phyloP scores from a whole-genome alignment of 2,888 invertebrate species.

The Carpatolechia fugitivella region DNA sequence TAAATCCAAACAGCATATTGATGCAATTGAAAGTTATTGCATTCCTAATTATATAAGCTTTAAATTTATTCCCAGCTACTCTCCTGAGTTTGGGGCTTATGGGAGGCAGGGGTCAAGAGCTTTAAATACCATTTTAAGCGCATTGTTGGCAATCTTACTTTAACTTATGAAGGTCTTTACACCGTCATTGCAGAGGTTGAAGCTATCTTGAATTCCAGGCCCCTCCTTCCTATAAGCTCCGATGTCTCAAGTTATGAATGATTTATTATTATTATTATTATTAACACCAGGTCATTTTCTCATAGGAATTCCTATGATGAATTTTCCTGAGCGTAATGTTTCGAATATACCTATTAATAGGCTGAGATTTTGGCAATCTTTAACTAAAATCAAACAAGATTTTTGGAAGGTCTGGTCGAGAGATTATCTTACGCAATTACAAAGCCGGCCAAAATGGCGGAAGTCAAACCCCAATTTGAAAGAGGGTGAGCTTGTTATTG shows the following conservation, averaged over 20 bases:
- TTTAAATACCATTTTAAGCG: constrained; percentile 17
- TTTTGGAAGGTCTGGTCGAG: constrained; percentile 23
- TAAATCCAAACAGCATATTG: neutral
- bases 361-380: too few species aligned
- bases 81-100: constrained; percentile 23
- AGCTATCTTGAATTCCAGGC: constrained; percentile 18
- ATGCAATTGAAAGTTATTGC: constrained; percentile 14
- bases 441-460: constrained; percentile 21
- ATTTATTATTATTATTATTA: too few species aligned
- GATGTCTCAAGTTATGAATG: constrained; percentile 15
- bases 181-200: constrained; percentile 20
- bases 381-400: constrained; percentile 22
- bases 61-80: constrained; percentile 22
- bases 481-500: constrained; percentile 18
- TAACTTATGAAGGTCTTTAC: constrained; percentile 20
- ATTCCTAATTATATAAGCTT: constrained; percentile 20
- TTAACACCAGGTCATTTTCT: constrained; percentile 26
- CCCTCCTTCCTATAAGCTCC: constrained; percentile 11
- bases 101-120: constrained; percentile 22
- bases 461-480: constrained; percentile 14
- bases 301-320: constrained; percentile 9
- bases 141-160: constrained; percentile 9
- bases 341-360: constrained; percentile 16
- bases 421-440: constrained; percentile 19
- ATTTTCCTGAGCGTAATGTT: constrained; percentile 22